These are phyloP conservation scores for Fratercula arctica DNA, from an alignment of 2,797 vertebrate genomes.

Conservation along the genomic window DNA sequence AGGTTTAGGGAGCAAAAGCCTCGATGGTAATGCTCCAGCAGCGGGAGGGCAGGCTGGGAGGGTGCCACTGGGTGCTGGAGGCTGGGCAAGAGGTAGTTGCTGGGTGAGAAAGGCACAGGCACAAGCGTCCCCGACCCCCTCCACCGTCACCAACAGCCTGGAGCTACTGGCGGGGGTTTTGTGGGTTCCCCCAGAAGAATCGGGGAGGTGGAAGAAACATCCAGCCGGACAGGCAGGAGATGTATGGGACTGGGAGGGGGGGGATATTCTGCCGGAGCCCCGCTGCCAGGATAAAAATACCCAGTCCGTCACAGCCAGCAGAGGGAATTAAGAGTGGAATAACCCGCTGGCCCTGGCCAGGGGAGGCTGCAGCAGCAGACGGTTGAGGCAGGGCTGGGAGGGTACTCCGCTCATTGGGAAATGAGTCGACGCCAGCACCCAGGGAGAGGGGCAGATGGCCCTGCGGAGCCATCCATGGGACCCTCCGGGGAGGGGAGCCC, in stretches of 20 bases:
- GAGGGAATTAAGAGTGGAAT: constrained; percentile 61
- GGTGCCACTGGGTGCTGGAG: not conserved
- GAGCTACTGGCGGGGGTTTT: not conserved
- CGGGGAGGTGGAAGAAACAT: not conserved
- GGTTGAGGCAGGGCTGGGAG: not conserved
- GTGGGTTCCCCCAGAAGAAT: not conserved
- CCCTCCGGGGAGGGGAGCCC: not conserved
- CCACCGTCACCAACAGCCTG: not conserved
- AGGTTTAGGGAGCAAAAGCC: not conserved
- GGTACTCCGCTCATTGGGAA: not conserved
- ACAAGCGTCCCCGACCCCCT: not conserved
- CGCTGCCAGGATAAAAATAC: not conserved
- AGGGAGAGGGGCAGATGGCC: not conserved
- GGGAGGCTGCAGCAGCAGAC: constrained; percentile 2
- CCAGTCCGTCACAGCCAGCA: not conserved
- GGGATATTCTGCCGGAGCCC: not conserved
- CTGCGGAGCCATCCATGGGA: accelerated
- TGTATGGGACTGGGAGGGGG: too few species aligned
- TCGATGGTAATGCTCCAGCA: not conserved
- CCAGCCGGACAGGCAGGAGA: not conserved
- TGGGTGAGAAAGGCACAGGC: constrained; percentile 36
- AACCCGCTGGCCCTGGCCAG: not conserved
- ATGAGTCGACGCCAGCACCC: not conserved
- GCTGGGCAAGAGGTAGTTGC: constrained; percentile 8
- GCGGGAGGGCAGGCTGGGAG: not conserved